Percentiles rank a stretch among this genome's conserved stretches.
These are phyloP conservation scores for Sinocyclocheilus grahami DNA, from an alignment of 2,113 vertebrate species.

Conservation along the genomic window DNA sequence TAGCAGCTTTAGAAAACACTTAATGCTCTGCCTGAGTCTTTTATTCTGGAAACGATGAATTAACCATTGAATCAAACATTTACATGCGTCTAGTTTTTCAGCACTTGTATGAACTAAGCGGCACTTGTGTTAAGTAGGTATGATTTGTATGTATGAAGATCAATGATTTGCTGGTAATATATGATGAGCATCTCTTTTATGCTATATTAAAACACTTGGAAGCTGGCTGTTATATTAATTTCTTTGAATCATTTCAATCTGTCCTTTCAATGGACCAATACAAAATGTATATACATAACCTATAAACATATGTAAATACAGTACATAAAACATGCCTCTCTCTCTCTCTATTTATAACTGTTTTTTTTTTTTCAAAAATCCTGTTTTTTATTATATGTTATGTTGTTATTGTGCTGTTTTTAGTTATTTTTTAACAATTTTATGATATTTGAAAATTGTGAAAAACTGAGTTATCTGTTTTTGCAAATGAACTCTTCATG, in stretches of 20 bases:
- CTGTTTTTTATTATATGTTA: no score
- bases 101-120: neutral
- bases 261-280: neutral
- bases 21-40: neutral
- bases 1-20: conserved; percentile 5
- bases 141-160: neutral
- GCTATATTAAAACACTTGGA: neutral
- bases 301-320: no score
- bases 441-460: no score
- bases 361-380: no score
- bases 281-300: no score
- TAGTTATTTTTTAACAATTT: no score
- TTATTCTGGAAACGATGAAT: neutral
- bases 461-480: no score
- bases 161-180: neutral
- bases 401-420: no score
- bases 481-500: no score
- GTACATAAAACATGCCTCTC: no score
- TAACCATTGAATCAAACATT: conserved; percentile 30
- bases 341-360: no score
- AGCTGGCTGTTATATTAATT: neutral
- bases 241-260: neutral
- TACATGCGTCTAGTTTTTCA: neutral
- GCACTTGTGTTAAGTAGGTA: neutral
- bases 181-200: neutral